Conservation (phyloP, 2,797 vertebrate genomes). For the Antennarius maculatus region DNA sequence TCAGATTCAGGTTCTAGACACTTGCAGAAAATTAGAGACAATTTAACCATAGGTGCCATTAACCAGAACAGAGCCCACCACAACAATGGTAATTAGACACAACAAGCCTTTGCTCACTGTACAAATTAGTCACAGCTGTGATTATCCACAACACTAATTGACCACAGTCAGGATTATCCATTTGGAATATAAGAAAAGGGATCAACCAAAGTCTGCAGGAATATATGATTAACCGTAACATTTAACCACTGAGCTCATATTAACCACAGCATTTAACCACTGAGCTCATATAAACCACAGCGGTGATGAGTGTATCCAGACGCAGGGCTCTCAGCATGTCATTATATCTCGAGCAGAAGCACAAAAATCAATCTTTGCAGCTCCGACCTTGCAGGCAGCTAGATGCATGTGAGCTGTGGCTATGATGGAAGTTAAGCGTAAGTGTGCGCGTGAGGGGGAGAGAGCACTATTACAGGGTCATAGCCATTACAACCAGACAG, state of each 20-base stretch:
- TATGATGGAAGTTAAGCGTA: constrained; percentile 46
- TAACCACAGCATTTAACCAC: constrained; percentile 61
- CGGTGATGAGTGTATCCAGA: constrained; percentile 55
- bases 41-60: constrained; percentile 78
- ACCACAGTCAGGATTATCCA: constrained; percentile 70
- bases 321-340: constrained; percentile 46
- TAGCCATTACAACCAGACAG: constrained; percentile 84
- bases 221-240: constrained; percentile 68
- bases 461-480: constrained; percentile 66
- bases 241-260: constrained; percentile 61
- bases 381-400: constrained; percentile 66
- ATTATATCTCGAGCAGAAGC: constrained; percentile 26
- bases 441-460: constrained; percentile 6
- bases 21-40: constrained; percentile 64
- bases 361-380: constrained; percentile 62
- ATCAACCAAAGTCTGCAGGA: constrained; percentile 52
- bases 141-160: constrained; percentile 81
- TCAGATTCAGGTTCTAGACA: constrained; percentile 28
- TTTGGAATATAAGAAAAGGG: constrained; percentile 62
- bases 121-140: constrained; percentile 79
- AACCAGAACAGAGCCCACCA: constrained; percentile 62
- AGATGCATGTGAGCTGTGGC: constrained; percentile 50
- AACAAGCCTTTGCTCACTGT: constrained; percentile 69
- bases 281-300: constrained; percentile 55
- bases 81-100: constrained; percentile 77